A percentile compares a stretch with the other conserved stretches of the same genome.
Evolutionary conservation across 30 jellyfish, hydroid and myxozoan genomes (phyloP).

Genomic region (Turritopsis dohrnii): DNA sequence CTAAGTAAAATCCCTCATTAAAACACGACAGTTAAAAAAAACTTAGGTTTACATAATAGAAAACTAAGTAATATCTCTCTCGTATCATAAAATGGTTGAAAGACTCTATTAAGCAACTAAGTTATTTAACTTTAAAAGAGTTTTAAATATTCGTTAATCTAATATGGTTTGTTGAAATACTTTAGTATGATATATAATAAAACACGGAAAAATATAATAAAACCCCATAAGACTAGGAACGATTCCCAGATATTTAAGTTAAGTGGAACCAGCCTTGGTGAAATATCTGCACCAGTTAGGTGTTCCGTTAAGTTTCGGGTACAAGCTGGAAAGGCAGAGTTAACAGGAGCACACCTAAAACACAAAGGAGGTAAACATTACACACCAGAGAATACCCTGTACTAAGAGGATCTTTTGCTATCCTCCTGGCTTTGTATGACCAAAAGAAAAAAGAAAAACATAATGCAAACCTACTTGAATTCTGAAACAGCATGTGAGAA

Average conservation of each 20-base stretch:
- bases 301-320: neutral
- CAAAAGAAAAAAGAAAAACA: too few species aligned
- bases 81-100: too few species aligned
- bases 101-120: too few species aligned
- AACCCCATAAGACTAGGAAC: neutral
- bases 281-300: neutral
- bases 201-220: neutral
- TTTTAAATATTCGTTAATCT: neutral
- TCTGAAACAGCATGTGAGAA: neutral
- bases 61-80: too few species aligned
- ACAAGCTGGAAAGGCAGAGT: neutral
- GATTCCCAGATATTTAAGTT: neutral
- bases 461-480: neutral
- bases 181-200: neutral
- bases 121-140: too few species aligned
- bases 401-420: too few species aligned
- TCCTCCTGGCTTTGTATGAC: too few species aligned
- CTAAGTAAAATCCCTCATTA: too few species aligned
- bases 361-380: neutral
- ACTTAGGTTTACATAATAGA: too few species aligned
- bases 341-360: neutral
- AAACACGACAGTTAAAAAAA: too few species aligned
- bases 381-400: neutral
- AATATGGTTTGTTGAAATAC: neutral
- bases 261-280: neutral